phyloP scores from a whole-genome alignment of 2,113 vertebrate genomes.

The Ptilonorhynchus violaceus region DNA sequence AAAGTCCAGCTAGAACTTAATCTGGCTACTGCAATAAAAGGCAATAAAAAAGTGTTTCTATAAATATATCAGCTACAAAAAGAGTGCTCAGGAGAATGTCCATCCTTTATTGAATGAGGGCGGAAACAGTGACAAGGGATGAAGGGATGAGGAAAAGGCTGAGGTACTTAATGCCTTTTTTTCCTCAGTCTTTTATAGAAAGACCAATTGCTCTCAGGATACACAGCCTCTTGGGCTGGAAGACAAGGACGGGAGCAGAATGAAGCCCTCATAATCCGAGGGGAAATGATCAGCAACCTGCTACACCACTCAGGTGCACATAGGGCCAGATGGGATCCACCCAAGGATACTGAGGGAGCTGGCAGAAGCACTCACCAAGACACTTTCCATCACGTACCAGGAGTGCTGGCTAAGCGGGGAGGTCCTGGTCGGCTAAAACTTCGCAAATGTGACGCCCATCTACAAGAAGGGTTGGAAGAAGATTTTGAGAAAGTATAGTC shows the following conservation, averaged over 20 bases:
- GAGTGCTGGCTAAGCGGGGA: not conserved
- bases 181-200: no score
- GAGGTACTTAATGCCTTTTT: not conserved
- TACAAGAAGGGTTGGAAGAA: not conserved
- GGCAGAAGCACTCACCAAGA: not conserved
- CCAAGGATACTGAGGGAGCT: not conserved
- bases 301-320: not conserved
- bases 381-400: not conserved
- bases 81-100: not conserved
- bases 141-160: not conserved
- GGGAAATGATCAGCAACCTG: not conserved
- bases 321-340: not conserved
- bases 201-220: not conserved
- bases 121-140: not conserved
- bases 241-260: not conserved
- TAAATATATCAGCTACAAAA: not conserved
- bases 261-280: not conserved
- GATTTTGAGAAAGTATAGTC: not conserved
- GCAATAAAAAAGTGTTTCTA: not conserved
- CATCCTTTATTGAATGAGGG: not conserved
- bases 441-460: not conserved
- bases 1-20: not conserved
- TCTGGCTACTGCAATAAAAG: not conserved
- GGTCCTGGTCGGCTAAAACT: accelerated
- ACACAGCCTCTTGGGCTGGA: not conserved